phyloP scores from a whole-genome alignment of 2,888 invertebrate species.

The Eupsilia transversa region DNA sequence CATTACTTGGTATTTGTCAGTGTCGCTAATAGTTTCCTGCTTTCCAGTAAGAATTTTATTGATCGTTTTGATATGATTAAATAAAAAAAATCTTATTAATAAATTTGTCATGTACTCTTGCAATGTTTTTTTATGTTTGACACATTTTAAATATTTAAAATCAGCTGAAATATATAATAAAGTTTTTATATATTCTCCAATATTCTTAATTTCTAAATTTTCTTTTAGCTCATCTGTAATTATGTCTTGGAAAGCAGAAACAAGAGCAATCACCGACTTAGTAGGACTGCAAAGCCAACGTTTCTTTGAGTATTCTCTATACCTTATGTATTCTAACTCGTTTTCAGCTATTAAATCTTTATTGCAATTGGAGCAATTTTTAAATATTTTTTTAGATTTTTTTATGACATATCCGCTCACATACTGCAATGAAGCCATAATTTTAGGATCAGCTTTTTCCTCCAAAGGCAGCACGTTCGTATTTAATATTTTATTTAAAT shows the following conservation, averaged over 20 bases:
- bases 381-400: conserved; percentile 1
- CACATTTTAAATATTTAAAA: too few relatives aligned
- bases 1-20: too few relatives aligned
- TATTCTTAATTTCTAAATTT: not conserved
- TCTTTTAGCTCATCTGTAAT: conserved; percentile 10
- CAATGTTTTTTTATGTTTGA: too few relatives aligned
- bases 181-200: not conserved
- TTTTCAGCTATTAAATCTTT: not conserved
- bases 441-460: conserved; percentile 9
- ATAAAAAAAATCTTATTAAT: too few relatives aligned
- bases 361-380: not conserved
- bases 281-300: conserved; percentile 18
- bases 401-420: not conserved
- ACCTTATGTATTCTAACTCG: conserved; percentile 6
- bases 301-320: conserved; percentile 8
- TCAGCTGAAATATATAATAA: too few relatives aligned
- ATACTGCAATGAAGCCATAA: not conserved
- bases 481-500: not conserved
- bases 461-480: not conserved
- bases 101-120: too few relatives aligned
- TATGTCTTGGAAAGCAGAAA: conserved; percentile 17
- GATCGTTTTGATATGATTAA: too few relatives aligned
- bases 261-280: not conserved
- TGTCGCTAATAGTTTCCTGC: too few relatives aligned
- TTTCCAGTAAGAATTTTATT: too few relatives aligned